phyloP scores from a whole-genome alignment of 2,797 vertebrate species.

The Syngnathus acus region DNA sequence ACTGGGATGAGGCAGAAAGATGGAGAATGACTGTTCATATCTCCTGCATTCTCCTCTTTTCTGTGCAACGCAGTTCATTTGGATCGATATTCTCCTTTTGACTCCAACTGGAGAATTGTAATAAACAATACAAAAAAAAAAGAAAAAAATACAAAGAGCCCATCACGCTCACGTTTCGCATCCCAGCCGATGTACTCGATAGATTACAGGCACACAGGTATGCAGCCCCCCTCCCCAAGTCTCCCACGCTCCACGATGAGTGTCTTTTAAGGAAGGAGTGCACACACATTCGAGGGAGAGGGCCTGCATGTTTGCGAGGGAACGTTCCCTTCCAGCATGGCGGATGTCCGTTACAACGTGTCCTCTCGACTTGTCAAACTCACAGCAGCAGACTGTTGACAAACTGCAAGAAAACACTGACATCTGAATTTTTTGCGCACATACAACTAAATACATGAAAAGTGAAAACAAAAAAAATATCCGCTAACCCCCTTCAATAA shows the following conservation, averaged over 20 bases:
- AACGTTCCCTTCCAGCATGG: constrained; percentile 41
- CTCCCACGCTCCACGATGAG: constrained; percentile 55
- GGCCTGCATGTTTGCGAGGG: constrained; percentile 51
- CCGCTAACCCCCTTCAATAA: constrained; percentile 54
- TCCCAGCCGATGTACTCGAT: constrained; percentile 52
- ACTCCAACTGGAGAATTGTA: constrained; percentile 51
- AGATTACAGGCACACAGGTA: constrained; percentile 67
- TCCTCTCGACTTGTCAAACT: constrained; percentile 40
- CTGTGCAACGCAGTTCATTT: constrained; percentile 72
- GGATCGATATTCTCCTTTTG: constrained; percentile 58
- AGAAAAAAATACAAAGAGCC: constrained; percentile 54
- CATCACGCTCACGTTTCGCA: constrained; percentile 36
- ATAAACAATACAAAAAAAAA: neutral
- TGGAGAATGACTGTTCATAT: constrained; percentile 20
- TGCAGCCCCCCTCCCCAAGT: constrained; percentile 54
- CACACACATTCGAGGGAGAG: constrained; percentile 64
- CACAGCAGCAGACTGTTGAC: constrained; percentile 40
- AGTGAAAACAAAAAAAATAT: constrained; percentile 43
- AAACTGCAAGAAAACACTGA: constrained; percentile 59
- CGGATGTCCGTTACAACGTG: constrained; percentile 39
- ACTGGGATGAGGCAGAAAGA: constrained; percentile 59
- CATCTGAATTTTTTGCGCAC: constrained; percentile 37
- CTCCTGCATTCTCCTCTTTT: constrained; percentile 51
- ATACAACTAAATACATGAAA: constrained; percentile 48
- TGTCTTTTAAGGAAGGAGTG: constrained; percentile 64